Base-by-base conservation (phyloP, 2,888 invertebrate genomes). In the Sympetrum striolatum region DNA sequence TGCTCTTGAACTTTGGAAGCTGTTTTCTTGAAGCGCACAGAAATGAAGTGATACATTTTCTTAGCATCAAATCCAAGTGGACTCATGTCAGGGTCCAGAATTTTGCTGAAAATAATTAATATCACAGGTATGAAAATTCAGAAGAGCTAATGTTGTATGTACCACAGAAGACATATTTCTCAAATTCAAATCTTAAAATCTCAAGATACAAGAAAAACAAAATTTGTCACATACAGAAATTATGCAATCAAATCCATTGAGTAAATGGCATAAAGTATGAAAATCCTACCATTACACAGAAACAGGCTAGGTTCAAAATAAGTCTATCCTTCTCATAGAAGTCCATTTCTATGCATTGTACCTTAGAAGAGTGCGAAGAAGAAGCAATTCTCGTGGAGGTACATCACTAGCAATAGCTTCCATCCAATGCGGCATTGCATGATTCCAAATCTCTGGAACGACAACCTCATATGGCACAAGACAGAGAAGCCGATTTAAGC, bases 351-450 rank as follows among this genome's bases (percentile, higher is more conserved):
- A 53, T 3, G 18, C 53, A 18, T 2, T 90, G 92, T 92, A 96
- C 96, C 96, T 96, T 73, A 97, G 94, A 58, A 98, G 96, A 12
- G 81, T 81, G 18, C 82, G 64, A 64, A 90, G 81, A 64, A 64
- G 90, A 0, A 98, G 97, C 0, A 98, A 98, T 93, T 98, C 98
- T 91, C 97, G 86, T 22, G 81, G 90, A 0, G 98, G 97, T 0
- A 98, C 98, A 93, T 98, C 98, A 91, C 97, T 97, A 90, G 98
- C 98, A 92, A 99, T 98, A 0, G 99, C 98, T 94, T 99, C 99
- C 97, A 99, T 97, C 99, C 99, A 99, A 92, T 98, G 97, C 0
- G 99, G 99, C 98, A 99, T 99, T 37, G 99, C 98, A 93, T 97
- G 97, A 93, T 99, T 98, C 99, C 99, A 99, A 91, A 98, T 98